phyloP scores from a whole-genome alignment of 2,888 invertebrate genomes.

The Brachycybe producta region DNA sequence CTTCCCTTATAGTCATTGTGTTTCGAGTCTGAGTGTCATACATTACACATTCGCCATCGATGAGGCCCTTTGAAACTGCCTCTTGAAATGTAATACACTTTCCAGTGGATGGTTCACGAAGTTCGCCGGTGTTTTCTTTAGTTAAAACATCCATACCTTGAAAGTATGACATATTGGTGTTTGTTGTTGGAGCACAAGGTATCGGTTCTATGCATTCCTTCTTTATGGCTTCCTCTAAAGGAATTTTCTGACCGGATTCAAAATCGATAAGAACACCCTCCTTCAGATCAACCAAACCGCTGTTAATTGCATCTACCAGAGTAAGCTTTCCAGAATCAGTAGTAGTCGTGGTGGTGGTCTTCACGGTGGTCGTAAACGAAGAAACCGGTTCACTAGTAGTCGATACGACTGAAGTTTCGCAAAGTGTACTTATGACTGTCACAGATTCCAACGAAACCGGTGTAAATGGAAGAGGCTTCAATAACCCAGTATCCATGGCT shows the following conservation, averaged over 20 bases:
- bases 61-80: constrained; percentile 68
- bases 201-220: constrained; percentile 25
- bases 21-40: constrained; percentile 58
- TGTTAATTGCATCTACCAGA: constrained; percentile 49
- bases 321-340: not conserved
- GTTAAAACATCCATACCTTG: constrained; percentile 20
- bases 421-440: constrained; percentile 25
- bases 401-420: constrained; percentile 37
- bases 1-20: constrained; percentile 58
- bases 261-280: constrained; percentile 35
- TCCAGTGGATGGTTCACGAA: constrained; percentile 33
- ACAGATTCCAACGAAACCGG: constrained; percentile 32
- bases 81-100: constrained; percentile 70
- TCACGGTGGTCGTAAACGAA: no score
- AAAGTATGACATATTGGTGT: constrained; percentile 18
- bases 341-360: constrained; percentile 33
- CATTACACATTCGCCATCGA: constrained; percentile 59
- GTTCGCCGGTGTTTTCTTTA: constrained; percentile 33
- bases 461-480: constrained; percentile 15
- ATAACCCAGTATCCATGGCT: constrained; percentile 33
- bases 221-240: constrained; percentile 36
- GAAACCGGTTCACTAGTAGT: constrained; percentile 53
- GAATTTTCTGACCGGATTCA: constrained; percentile 32
- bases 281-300: constrained; percentile 47
- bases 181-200: not conserved